These are phyloP conservation scores for Oligia strigilis DNA, from an alignment of 2,888 invertebrate species.

Conservation along the genomic window DNA sequence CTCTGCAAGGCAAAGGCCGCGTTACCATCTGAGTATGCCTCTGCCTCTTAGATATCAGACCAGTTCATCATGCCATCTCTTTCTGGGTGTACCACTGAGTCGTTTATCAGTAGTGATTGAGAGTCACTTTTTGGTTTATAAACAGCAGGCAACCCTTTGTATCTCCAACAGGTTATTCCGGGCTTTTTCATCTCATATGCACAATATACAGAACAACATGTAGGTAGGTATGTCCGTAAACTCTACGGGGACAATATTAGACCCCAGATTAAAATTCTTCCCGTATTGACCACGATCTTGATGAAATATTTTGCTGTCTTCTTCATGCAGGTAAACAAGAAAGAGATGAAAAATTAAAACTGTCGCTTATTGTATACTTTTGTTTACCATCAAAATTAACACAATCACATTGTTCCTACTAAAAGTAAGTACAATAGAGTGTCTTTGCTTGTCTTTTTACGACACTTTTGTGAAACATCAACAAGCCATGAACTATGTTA, in stretches of 20 bases:
- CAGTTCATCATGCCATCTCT: not conserved
- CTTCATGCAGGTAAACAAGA: not conserved
- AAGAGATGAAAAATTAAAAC: not conserved
- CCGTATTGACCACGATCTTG: no score
- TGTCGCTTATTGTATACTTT: not conserved
- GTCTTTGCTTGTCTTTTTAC: not conserved
- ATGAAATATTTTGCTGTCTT: not conserved
- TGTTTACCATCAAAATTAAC: not conserved
- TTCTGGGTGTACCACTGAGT: not conserved
- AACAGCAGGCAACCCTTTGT: not conserved
- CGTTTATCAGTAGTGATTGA: not conserved
- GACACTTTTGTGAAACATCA: not conserved
- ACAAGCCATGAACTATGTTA: constrained; percentile 1
- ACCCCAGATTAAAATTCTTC: not conserved
- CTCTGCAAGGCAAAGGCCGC: not conserved
- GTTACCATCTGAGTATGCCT: no score
- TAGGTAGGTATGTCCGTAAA: no score
- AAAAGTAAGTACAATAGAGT: not conserved
- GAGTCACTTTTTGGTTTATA: no score
- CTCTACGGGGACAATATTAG: no score
- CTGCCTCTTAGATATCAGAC: not conserved
- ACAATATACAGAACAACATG: not conserved
- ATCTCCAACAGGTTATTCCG: not conserved
- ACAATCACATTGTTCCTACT: not conserved
- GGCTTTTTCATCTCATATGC: not conserved